Conservation (phyloP, 2,888 invertebrate genomes). For the Ophion obscuratus region DNA sequence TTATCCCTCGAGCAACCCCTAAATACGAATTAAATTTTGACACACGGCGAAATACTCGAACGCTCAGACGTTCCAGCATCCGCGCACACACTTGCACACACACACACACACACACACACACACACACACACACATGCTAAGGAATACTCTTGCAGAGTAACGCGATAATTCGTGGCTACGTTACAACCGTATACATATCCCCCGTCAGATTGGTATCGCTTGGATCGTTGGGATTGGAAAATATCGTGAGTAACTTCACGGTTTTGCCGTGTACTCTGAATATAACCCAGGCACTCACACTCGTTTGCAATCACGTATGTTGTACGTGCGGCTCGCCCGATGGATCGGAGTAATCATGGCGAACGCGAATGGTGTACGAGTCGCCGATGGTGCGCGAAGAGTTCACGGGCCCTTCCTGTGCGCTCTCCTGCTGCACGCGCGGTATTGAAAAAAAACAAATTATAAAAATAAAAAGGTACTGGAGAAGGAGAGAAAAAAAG, state of each 20-base stretch:
- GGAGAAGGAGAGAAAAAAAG: constrained; percentile 3
- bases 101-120: background rate
- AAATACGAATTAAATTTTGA: constrained; percentile 64
- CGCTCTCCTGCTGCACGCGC: constrained; percentile 53
- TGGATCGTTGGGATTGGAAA: constrained; percentile 61
- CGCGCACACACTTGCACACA: background rate
- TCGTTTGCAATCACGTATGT: constrained; percentile 5
- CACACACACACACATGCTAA: background rate
- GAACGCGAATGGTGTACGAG: constrained; percentile 72
- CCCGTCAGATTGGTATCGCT: constrained; percentile 59
- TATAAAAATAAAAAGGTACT: background rate
- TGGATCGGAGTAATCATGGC: constrained; percentile 76
- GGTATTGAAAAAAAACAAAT: constrained; percentile 2
- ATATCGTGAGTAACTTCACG: constrained; percentile 54
- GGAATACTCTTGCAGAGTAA: constrained; percentile 47
- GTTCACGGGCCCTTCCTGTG: constrained; percentile 58
- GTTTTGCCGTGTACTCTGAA: constrained; percentile 15
- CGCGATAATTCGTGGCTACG: constrained; percentile 65
- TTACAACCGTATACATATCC: constrained; percentile 56
- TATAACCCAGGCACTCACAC: background rate
- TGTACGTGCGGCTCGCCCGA: constrained; percentile 16
- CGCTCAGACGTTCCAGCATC: background rate
- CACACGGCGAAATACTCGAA: constrained; percentile 41
- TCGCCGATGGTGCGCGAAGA: constrained; percentile 65
- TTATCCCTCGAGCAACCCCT: constrained; percentile 45